Conservation (phyloP, 1,140 invertebrate genomes). For the Cepaea nemoralis region DNA sequence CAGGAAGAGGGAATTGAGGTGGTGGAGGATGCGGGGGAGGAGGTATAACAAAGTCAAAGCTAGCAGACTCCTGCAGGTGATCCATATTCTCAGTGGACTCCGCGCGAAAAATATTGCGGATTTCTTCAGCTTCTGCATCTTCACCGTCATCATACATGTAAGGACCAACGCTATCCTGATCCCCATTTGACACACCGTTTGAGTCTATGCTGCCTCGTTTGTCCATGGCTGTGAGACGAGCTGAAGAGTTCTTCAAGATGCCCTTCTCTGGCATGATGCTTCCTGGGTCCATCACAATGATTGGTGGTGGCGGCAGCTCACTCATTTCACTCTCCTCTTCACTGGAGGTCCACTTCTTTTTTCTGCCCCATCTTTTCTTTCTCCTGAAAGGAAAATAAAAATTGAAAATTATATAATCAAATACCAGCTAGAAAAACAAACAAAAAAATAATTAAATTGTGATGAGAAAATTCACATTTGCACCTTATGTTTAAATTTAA, state of each 20-base stretch:
- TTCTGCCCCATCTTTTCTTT: conserved; percentile 45
- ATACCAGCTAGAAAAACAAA: too few species aligned
- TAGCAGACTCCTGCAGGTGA: conserved; percentile 62
- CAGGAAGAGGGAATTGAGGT: conserved; percentile 48
- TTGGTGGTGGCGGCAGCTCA: conserved; percentile 64
- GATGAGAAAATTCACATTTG: too few species aligned
- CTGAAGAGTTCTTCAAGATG: conserved; percentile 56
- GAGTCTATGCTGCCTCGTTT: conserved; percentile 35
- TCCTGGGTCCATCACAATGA: conserved; percentile 64
- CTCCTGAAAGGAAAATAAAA: conserved; percentile 18
- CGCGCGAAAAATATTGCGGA: conserved; percentile 61
- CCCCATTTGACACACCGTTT: conserved; percentile 54
- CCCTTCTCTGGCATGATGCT: conserved; percentile 65
- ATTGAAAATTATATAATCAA: too few species aligned
- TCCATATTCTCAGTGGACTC: conserved; percentile 61
- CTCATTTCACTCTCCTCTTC: conserved; percentile 67
- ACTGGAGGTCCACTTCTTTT: conserved; percentile 54
- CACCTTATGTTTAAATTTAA: too few species aligned
- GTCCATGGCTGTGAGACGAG: conserved; percentile 44
- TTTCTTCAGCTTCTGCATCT: conserved; percentile 63
- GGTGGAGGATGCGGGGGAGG: conserved; percentile 59
- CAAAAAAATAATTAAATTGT: too few species aligned
- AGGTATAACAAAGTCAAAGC: conserved; percentile 67
- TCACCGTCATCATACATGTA: conserved; percentile 61
- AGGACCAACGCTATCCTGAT: conserved; percentile 58